Evolutionary conservation across 2,888 invertebrate species (phyloP).

Genomic region (Cosmorhoe ocellata): DNA sequence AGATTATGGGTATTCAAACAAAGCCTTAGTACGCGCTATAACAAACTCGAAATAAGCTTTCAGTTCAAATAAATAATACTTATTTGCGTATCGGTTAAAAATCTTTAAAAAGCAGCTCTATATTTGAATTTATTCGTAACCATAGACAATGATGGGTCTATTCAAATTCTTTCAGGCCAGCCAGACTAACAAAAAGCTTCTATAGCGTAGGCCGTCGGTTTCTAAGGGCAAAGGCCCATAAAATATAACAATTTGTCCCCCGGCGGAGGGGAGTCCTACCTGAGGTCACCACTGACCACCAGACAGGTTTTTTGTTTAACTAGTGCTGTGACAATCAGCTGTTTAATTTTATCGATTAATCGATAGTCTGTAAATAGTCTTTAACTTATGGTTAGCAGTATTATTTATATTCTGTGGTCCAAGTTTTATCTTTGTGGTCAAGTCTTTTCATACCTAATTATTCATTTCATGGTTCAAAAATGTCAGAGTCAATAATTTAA

Average conservation of each 20-base stretch:
- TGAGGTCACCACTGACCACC: constrained; percentile 64
- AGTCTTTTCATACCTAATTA: not conserved
- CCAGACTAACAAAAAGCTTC: constrained; percentile 28
- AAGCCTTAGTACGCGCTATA: too few relatives aligned
- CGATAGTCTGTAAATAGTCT: constrained; percentile 9
- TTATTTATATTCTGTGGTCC: not conserved
- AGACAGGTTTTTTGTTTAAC: constrained; percentile 68
- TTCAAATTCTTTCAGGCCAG: constrained; percentile 12
- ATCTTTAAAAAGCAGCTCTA: too few relatives aligned
- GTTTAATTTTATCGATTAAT: constrained; percentile 32
- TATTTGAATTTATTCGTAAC: not conserved
- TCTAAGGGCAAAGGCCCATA: constrained; percentile 35
- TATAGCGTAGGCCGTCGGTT: constrained; percentile 9
- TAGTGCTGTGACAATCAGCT: constrained; percentile 53
- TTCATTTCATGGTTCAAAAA: not conserved
- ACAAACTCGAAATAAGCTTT: too few relatives aligned
- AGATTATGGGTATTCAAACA: too few relatives aligned
- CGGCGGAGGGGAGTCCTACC: constrained; percentile 47
- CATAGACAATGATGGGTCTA: not conserved
- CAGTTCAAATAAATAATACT: too few relatives aligned
- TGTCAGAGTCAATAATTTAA: not conserved
- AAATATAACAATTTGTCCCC: constrained; percentile 50
- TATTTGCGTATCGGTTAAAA: too few relatives aligned
- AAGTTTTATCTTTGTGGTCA: not conserved
- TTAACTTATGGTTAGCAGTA: too few relatives aligned